Conservation (phyloP, 1,140 invertebrate species). For the Drosophila serrata region DNA sequence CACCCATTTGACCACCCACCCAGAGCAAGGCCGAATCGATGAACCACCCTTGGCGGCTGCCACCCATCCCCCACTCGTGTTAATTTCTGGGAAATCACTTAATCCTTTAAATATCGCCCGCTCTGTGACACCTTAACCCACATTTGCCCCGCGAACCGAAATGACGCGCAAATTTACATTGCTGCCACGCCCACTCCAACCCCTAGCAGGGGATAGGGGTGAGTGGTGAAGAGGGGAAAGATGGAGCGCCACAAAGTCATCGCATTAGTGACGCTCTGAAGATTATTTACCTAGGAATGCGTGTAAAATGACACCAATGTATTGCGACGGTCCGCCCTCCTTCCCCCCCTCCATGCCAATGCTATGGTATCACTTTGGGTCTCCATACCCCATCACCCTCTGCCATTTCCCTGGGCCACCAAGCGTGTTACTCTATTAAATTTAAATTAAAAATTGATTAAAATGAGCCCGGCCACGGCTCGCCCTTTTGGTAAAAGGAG, state of each 20-base stretch:
- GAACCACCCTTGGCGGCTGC: constrained; percentile 1
- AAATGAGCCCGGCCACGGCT: constrained; percentile 60
- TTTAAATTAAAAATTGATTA: constrained; percentile 84
- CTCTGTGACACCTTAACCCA: constrained; percentile 65
- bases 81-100: constrained; percentile 78
- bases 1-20: neutral
- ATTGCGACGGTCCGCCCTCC: constrained; percentile 31
- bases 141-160: constrained; percentile 56
- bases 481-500: constrained; percentile 4
- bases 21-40: constrained; percentile 28
- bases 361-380: neutral
- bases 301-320: constrained; percentile 71
- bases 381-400: neutral
- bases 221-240: neutral
- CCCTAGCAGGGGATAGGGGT: no score
- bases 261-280: constrained; percentile 74
- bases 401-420: constrained; percentile 23
- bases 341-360: neutral
- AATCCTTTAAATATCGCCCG: constrained; percentile 74
- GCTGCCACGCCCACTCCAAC: constrained; percentile 21
- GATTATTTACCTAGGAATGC: constrained; percentile 81
- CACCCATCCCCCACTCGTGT: constrained; percentile 32
- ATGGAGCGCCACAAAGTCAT: constrained; percentile 49
- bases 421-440: constrained; percentile 82
- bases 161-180: constrained; percentile 78